These are phyloP conservation scores for Hydriomena furcata DNA, from an alignment of 2,888 invertebrate genomes.

Conservation along the genomic window DNA sequence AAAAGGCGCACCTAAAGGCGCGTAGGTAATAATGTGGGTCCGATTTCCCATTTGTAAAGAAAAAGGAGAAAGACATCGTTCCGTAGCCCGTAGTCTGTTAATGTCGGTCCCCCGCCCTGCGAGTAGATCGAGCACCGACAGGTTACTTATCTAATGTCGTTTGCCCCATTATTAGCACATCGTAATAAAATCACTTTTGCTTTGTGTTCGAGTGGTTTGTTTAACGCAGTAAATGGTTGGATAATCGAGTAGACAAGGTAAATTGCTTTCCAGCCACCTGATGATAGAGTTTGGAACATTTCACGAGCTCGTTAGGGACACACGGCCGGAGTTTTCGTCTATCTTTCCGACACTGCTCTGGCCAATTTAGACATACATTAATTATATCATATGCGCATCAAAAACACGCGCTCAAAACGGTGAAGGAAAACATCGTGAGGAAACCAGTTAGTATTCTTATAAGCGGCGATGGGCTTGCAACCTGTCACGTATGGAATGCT, in stretches of 20 bases:
- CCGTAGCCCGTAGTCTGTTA: conserved; percentile 49
- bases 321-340: conserved; percentile 21
- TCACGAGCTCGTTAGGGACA: conserved; percentile 33
- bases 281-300: conserved; percentile 40
- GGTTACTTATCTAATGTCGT: conserved; percentile 37
- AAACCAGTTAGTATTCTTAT: too few species aligned
- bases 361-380: conserved; percentile 19
- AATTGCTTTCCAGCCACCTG: conserved; percentile 48
- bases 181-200: conserved; percentile 43
- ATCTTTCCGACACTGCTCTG: conserved; percentile 21
- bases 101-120: conserved; percentile 45
- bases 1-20: conserved; percentile 18
- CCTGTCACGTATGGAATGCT: too few species aligned
- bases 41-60: conserved; percentile 63
- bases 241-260: conserved; percentile 46
- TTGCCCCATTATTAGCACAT: conserved; percentile 36
- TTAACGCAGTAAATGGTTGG: conserved; percentile 33
- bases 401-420: too few species aligned
- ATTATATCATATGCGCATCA: conserved; percentile 21
- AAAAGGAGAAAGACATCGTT: conserved; percentile 54
- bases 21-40: conserved; percentile 53
- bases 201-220: conserved; percentile 44
- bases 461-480: too few species aligned
- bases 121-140: conserved; percentile 26
- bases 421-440: too few species aligned